phyloP scores from a whole-genome alignment of 1,140 invertebrate species.

The Drosophila serrata region DNA sequence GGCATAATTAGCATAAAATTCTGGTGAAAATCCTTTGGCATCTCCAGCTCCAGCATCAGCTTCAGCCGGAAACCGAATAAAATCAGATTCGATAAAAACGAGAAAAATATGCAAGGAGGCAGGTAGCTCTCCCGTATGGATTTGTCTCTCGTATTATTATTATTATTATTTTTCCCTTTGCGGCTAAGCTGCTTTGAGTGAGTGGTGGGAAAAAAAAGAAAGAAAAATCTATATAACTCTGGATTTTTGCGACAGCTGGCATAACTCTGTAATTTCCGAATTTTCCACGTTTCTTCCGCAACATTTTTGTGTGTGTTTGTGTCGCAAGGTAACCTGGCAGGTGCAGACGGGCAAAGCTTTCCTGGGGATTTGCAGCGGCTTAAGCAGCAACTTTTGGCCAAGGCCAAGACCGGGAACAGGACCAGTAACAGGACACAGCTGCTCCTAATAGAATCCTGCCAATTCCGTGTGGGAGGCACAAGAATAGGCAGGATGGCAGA shows the following conservation, averaged over 20 bases:
- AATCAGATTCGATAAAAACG: constrained; percentile 46
- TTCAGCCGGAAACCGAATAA: constrained; percentile 37
- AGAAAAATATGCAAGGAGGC: constrained; percentile 24
- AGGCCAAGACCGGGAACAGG: constrained; percentile 26
- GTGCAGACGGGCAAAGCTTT: constrained; percentile 71
- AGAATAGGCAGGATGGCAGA: neutral
- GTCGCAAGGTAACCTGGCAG: constrained; percentile 49
- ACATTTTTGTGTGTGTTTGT: constrained; percentile 29
- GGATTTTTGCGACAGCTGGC: constrained; percentile 65
- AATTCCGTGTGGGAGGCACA: constrained; percentile 12
- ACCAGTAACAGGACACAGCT: constrained; percentile 27
- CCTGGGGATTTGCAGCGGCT: constrained; percentile 70
- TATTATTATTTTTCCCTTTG: constrained; percentile 10
- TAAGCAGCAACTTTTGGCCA: constrained; percentile 71
- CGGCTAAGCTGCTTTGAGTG: constrained; percentile 35
- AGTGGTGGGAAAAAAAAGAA: neutral
- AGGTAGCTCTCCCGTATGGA: constrained; percentile 20
- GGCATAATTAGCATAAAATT: constrained; percentile 78
- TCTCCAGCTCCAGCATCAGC: constrained; percentile 4
- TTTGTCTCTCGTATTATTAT: constrained; percentile 27
- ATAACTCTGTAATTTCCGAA: constrained; percentile 77
- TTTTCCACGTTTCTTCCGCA: constrained; percentile 58
- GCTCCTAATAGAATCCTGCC: constrained; percentile 44
- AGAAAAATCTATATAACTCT: constrained; percentile 28
- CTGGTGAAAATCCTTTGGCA: constrained; percentile 60